Conservation (phyloP, 1,140 invertebrate genomes). For the Cotesia chilonis region DNA sequence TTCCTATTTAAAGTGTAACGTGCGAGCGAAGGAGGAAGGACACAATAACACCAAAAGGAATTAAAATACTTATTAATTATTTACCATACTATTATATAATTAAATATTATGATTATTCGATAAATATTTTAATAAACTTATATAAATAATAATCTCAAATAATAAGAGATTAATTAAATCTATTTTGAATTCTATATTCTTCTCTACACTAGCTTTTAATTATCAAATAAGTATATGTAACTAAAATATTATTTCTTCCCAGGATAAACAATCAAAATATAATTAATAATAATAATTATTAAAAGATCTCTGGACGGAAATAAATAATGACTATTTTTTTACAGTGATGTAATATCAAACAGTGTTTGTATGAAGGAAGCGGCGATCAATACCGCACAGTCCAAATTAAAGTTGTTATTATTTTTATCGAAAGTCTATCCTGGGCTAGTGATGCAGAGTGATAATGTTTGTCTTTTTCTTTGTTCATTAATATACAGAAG, state of each 20-base stretch:
- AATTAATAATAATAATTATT: too few species aligned
- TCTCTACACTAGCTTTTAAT: too few species aligned
- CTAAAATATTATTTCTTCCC: too few species aligned
- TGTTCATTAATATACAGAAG: conserved; percentile 50
- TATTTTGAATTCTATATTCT: too few species aligned
- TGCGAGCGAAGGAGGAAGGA: conserved; percentile 12
- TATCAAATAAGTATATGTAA: neutral
- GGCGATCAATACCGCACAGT: conserved; percentile 51
- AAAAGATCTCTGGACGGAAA: too few species aligned
- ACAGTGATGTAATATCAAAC: conserved; percentile 52
- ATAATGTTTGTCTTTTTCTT: conserved; percentile 13
- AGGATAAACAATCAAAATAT: too few species aligned
- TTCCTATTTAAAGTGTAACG: conserved; percentile 17
- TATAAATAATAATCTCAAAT: conserved; percentile 13
- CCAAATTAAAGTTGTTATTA: conserved; percentile 55
- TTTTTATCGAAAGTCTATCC: conserved; percentile 13
- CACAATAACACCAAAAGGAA: neutral
- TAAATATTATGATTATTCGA: neutral
- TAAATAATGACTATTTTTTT: too few species aligned
- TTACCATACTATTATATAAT: conserved; percentile 19
- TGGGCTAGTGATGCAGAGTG: neutral
- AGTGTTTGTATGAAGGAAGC: conserved; percentile 19
- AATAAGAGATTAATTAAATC: too few species aligned
- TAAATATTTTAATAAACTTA: neutral
- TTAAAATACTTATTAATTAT: too few species aligned